Base-by-base conservation (phyloP, 2,888 invertebrate genomes). In the Agrochola macilenta region DNA sequence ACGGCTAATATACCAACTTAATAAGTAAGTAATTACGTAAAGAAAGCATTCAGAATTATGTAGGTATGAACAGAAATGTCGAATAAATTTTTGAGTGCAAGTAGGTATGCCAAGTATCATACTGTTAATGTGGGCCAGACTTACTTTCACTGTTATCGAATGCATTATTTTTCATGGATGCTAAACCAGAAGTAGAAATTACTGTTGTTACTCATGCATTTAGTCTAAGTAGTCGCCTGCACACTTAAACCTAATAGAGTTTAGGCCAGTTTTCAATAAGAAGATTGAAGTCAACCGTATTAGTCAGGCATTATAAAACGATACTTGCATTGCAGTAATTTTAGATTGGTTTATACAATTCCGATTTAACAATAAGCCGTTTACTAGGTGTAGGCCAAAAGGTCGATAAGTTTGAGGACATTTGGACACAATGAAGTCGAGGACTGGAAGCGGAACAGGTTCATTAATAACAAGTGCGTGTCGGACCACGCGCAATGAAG, bases 81-180 rank as follows among this genome's bases (percentile, higher is more conserved):
- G 64, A 58, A 69, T 64, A 65, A 0, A 23, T 46, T 61, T 68
- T 61, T 65, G 12, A 57, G 30, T 71, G 35, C 68, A 60, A 52
- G 39, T n/a, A n/a, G n/a, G n/a, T 39, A 39, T 39, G 11, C 43
- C 39, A 43, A 43, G 58, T n/a, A 72, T 71, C n/a, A 26, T 72
- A 46, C 26, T 60, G 30, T 9, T 49, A 60, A 70, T 78, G 65
- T 82, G 49, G 23, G 35, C 39, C 74, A 71, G n/a, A 49, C 49
- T 69, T 78, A 49, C 74, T 86, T 84, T 84, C 86, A 74, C 86
- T 82, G 52, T 61, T 54, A 49, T 26, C 54, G 65, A 80, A 79
- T 64, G 14, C 23, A 73, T 63, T 66, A 57, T 35, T 69, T 8
- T 72, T 72, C 14, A 66, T 78, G 11, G 49, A 68, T 57, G 57